Evolutionary conservation across 1,140 invertebrate genomes (phyloP), one percentile per base, ranked within the genome.

Genomic region (Archivesica marissinica): DNA sequence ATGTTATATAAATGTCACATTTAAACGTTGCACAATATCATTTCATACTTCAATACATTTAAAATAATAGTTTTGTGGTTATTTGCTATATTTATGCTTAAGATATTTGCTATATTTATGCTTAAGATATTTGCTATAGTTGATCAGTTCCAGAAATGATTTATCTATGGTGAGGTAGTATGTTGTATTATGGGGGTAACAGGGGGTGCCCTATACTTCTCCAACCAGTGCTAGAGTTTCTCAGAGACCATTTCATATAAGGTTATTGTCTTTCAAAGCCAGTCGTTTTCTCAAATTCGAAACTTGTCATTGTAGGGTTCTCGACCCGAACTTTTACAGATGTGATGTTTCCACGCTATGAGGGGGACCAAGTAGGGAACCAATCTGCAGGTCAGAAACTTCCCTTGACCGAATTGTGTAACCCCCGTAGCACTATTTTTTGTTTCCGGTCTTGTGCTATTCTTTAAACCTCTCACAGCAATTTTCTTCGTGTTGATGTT

Each of bases 381-480:
- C 79, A 82, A 44, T 82, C 79, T 41, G 52, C 79, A 82, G 79
- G 79, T 82, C 66, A 72, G 66, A 23, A 33, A 28, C 56, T 35
- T 44, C 74, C 41, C 17, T 52, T 70, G 66, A 59, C 38, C 66
- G 79, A 39, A 82, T 54, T 72, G 15, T 68, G 64, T 50, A 82
- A 28, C 28, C 50, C 28, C 52, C 35, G n/a, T 82, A 52, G 41
- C 52, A 72, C 41, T 59, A 28, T 23, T 68, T 81, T 38, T 35
- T 28, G 75, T 61, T 78, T 44, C 25, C 35, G 38, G 33, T 59
- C 33, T 44, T 77, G 23, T 59, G n/a, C 23, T 59, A 9, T 30
- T 59, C 33, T 59, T 54, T n/a, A 59, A 59, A 6, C 13, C 33
- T 59, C 56, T 59, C 56, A 59, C 56, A 59, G n/a, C 33, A 25